Conservation (phyloP, 2,113 vertebrate genomes). For the Gobius niger region DNA sequence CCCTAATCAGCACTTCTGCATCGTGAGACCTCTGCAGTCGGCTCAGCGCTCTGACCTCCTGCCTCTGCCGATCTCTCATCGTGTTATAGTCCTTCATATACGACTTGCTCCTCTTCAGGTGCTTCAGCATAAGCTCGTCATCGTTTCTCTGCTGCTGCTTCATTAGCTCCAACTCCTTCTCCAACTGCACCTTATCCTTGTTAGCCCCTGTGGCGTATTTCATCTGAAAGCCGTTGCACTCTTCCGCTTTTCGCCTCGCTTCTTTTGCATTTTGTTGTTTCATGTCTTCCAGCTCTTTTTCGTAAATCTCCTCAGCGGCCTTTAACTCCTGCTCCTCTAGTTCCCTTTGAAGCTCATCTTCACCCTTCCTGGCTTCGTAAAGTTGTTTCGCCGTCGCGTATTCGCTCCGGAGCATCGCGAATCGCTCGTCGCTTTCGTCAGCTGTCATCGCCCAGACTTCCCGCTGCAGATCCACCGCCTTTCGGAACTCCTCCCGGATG, state of each 20-base stretch:
- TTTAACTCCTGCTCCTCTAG: conserved; percentile 13
- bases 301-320: not conserved
- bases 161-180: not conserved
- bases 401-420: conserved; percentile 21
- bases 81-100: not conserved
- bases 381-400: conserved; percentile 6
- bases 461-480: conserved; percentile 2
- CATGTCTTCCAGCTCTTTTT: not conserved
- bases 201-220: conserved; percentile 15
- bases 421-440: not conserved
- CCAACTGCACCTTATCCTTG: not conserved
- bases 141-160: not conserved
- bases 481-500: not conserved
- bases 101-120: not conserved
- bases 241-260: conserved; percentile 43
- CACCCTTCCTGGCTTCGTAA: not conserved
- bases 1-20: not conserved
- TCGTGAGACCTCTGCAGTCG: not conserved
- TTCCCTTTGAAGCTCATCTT: conserved; percentile 6
- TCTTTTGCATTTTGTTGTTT: conserved; percentile 9
- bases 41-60: not conserved
- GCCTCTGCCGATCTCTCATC: not conserved
- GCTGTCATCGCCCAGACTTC: conserved; percentile 6
- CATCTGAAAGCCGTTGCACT: conserved; percentile 27
- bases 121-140: not conserved